These are phyloP conservation scores for Microctonus aethiopoides DNA, from an alignment of 2,888 invertebrate species.

Conservation along the genomic window DNA sequence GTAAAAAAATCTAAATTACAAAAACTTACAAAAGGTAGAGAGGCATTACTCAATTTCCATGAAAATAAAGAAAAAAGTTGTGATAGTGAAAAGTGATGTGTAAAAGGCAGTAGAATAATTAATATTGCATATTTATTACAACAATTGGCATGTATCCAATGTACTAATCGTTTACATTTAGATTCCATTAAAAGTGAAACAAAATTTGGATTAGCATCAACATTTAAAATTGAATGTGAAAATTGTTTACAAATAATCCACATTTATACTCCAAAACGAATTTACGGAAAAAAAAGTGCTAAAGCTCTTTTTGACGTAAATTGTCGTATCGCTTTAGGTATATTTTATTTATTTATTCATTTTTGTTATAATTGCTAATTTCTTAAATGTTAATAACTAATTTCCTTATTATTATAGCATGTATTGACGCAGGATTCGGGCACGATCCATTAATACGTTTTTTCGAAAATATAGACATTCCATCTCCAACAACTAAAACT, in stretches of 20 bases:
- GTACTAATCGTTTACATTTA: not conserved
- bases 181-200: not conserved
- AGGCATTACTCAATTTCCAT: too few species aligned
- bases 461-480: not conserved
- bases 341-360: not conserved
- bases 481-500: not conserved
- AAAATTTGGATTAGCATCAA: not conserved
- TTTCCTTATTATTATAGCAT: not conserved
- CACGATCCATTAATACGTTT: conserved; percentile 7
- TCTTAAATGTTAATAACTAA: not conserved
- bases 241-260: not conserved
- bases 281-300: not conserved
- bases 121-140: too few species aligned
- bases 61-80: too few species aligned
- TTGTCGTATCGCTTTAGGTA: not conserved
- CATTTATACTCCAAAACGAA: not conserved
- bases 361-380: not conserved
- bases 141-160: too few species aligned
- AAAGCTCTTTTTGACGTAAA: not conserved
- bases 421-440: not conserved
- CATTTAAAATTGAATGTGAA: not conserved
- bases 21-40: too few species aligned
- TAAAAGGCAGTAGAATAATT: too few species aligned
- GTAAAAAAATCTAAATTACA: too few species aligned
- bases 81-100: too few species aligned